Percentiles rank a stretch among this genome's conserved stretches.
Evolutionary conservation across 2,113 vertebrate species (phyloP).

Genomic region (Tetraodon nigroviridis): DNA sequence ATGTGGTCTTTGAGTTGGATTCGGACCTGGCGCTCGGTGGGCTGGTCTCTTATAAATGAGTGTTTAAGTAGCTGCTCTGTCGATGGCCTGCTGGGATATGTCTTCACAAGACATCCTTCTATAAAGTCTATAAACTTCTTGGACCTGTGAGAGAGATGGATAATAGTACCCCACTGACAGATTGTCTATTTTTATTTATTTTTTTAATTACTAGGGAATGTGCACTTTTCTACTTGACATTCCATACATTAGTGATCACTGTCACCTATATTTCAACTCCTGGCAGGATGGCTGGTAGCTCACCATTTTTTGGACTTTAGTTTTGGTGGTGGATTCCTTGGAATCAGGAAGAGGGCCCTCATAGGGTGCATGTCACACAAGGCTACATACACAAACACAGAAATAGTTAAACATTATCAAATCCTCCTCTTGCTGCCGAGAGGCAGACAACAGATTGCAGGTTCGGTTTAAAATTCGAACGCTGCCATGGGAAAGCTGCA

Average conservation of each 20-base stretch:
- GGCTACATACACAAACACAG: constrained; percentile 64
- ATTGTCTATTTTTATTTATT: too few relatives aligned
- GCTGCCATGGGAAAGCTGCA: neutral
- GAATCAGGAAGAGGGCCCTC: constrained; percentile 90
- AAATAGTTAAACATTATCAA: constrained; percentile 9
- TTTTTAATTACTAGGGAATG: too few relatives aligned
- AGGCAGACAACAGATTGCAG: too few relatives aligned
- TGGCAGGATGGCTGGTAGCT: constrained; percentile 28
- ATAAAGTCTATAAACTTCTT: constrained; percentile 95
- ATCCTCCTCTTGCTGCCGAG: neutral
- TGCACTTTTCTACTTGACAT: neutral
- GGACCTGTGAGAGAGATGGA: constrained; percentile 75
- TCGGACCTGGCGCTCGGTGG: constrained; percentile 88
- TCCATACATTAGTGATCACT: neutral
- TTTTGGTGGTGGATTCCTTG: constrained; percentile 87
- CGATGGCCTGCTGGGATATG: constrained; percentile 84
- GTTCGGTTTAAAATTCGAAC: too few relatives aligned
- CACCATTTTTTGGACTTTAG: constrained; percentile 94
- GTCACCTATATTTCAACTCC: neutral
- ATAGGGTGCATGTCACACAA: constrained; percentile 93
- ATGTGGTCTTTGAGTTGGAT: constrained; percentile 95
- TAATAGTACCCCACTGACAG: constrained; percentile 12
- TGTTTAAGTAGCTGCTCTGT: constrained; percentile 91
- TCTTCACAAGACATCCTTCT: constrained; percentile 90
- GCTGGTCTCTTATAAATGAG: constrained; percentile 90